Base-by-base conservation (phyloP, 23 tunicate species). In the Styela clava region DNA sequence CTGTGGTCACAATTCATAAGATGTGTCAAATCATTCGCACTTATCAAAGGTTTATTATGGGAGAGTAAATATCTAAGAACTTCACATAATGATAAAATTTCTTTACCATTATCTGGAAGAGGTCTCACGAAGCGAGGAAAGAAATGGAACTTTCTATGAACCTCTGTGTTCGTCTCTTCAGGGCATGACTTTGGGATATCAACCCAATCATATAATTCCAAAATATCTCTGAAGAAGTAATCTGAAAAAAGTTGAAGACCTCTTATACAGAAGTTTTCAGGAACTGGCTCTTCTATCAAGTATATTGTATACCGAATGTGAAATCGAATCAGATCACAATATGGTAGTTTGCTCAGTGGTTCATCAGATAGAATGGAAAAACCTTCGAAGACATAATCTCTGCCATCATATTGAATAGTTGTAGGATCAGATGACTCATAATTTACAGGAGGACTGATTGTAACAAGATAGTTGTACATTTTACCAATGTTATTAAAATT, bases 161-260 rank as follows among this genome's bases (percentile, higher is more conserved):
- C 63, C 28, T 73, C 85, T 1, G 78, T 9, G 30, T 84, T 92
- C 0, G 84, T 78, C 30, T 72, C 69, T 23, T 65, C 32, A 20
- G 85, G 52, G 34, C 29, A 31, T 16, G 69, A 33, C 30, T 37
- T 24, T 5, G 83, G 87, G 25, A 62, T 78, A 33, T 68, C 73
- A 31, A 88, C 63, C 99, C 99, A 96, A 69, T 96, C 99, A 74
- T 91, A 96, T 16, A 96, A 74, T 56, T 96, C 99, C 22, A 96
- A 74, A 28, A 92, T 78, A 23, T 96, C 99, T 64, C 94, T 84
- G 84, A 96, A 96, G 56, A 96, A 85, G 76, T 74, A 96, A 20
- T 91, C 99, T 29, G 91, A 78, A 74, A 91, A 96, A 18, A 96
- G 79, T 22, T 91, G 89, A 35, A 96, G 80, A 2, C 96, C 99